Evolutionary conservation across 2,113 vertebrate genomes (phyloP), one percentile per base, ranked within the genome.

Genomic region (Anarhynchus alexandrinus): DNA sequence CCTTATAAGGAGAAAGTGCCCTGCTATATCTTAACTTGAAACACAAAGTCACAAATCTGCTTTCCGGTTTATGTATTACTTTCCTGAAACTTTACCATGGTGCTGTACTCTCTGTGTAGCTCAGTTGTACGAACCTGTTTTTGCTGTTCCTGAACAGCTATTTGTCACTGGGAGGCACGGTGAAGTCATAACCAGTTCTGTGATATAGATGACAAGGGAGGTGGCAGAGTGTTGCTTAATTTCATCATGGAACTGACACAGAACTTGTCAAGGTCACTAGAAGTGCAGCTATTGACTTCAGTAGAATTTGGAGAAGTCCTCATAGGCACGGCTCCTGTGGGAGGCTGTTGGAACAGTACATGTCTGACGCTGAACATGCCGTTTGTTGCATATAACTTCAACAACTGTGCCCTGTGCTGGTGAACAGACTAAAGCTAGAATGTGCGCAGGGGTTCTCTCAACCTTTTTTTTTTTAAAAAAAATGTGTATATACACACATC

Each of bases 1-100:
- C 79, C 80, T 91, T 96, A 93, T 87, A 86, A 88, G 90, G 89
- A 94, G 83, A 82, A 86, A 92, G 76, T 62, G 26, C 43, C 73
- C 55, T 78, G 59, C 82, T 91, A 5, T 83, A 88, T 86, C 93
- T 93, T 85, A 80, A 92, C 88, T 79, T 78, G 78, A 64, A 94
- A 62, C 38, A 86, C 71, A 22, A 49, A 96, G 72, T 72, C 82
- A 90, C 88, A 93, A 80, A 92, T 96, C 88, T 86, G 29, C 52
- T 62, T 51, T 64, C 76, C 77, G 54, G 40, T 58, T 88, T 88
- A 76, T 93, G 62, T 49, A 42, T 88, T 76, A 49, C 55, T 89
- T 88, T 21, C 20, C 59, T 70, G 62, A 38, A 93, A 76, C 47
- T 91, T 84, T 30, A 32, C 61, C 27, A 2, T 10, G 43, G 32